phyloP scores from a whole-genome alignment of 2,888 invertebrate species.

The Yponomeuta plumbellus region DNA sequence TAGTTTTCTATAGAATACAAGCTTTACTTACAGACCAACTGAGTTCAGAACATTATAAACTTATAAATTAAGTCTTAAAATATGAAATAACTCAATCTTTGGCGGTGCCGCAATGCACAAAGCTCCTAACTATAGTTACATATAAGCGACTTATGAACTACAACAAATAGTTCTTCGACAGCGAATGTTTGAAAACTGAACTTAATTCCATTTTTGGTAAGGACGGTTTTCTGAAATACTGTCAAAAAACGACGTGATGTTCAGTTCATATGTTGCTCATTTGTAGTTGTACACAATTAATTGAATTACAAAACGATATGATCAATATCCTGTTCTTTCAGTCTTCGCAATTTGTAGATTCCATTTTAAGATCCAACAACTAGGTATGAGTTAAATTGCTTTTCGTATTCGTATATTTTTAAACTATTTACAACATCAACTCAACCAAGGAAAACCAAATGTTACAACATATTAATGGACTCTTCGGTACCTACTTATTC shows the following conservation, averaged over 20 bases:
- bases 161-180: no score
- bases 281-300: conserved; percentile 45
- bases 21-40: conserved; percentile 37
- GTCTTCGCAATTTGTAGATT: conserved; percentile 72
- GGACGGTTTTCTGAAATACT: no score
- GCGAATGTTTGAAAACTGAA: no score
- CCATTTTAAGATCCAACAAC: conserved; percentile 65
- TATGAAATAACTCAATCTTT: conserved; percentile 37
- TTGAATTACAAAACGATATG: conserved; percentile 74
- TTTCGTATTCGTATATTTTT: conserved; percentile 45
- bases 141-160: no score
- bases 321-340: conserved; percentile 70
- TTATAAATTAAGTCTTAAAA: conserved; percentile 20
- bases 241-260: no score
- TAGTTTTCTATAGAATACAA: conserved; percentile 27
- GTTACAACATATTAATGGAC: conserved; percentile 34
- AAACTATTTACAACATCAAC: conserved; percentile 55
- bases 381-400: conserved; percentile 56
- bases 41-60: conserved; percentile 37
- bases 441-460: conserved; percentile 26
- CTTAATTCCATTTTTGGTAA: no score
- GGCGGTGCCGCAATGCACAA: conserved; percentile 52
- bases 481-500: conserved; percentile 21
- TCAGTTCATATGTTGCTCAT: conserved; percentile 28
- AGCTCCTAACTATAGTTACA: conserved; percentile 55